Evolutionary conservation across 2,888 invertebrate species (phyloP).

Genomic region (Laspeyria flexula): DNA sequence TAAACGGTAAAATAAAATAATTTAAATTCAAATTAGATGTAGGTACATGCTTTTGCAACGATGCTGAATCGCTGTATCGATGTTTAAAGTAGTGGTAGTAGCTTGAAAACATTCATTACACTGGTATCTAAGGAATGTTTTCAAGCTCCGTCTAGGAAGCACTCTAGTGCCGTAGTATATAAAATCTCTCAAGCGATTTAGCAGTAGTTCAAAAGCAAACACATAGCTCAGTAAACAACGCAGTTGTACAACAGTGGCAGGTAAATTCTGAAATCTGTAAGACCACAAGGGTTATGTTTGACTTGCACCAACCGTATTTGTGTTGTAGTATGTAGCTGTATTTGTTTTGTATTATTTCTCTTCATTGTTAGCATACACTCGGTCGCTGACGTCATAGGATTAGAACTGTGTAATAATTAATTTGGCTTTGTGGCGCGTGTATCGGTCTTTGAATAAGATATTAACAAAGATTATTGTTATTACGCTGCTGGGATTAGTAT

Average conservation of each 20-base stretch:
- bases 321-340: constrained; percentile 21
- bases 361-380: constrained; percentile 8
- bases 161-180: too few species aligned
- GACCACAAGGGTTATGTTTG: constrained; percentile 20
- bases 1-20: too few species aligned
- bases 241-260: background rate
- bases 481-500: too few species aligned
- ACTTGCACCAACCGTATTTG: constrained; percentile 19
- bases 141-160: too few species aligned
- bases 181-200: too few species aligned
- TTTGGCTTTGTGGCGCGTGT: background rate
- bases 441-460: background rate
- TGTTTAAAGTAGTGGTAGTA: too few species aligned
- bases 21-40: too few species aligned
- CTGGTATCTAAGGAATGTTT: too few species aligned
- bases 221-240: background rate
- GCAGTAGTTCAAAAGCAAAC: background rate
- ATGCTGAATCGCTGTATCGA: too few species aligned
- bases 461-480: background rate
- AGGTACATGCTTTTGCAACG: too few species aligned
- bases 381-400: constrained; percentile 5
- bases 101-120: too few species aligned
- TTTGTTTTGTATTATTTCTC: constrained; percentile 23
- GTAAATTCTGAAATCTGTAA: background rate
- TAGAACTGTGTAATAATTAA: background rate